Conservation (phyloP, 2,797 vertebrate species). For the Ceyx erithaca region DNA sequence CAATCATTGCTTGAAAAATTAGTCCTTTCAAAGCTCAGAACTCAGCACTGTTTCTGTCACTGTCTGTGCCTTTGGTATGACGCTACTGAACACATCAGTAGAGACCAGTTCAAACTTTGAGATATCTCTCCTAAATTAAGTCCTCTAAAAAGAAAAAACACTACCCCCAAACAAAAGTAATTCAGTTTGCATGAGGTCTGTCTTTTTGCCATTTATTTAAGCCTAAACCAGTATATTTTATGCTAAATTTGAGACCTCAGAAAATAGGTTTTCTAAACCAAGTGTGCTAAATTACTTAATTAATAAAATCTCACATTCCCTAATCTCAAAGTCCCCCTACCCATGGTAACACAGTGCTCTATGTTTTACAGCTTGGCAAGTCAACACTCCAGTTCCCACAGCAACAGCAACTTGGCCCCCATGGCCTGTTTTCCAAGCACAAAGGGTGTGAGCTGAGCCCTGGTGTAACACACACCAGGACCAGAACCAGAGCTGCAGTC, state of each 20-base stretch:
- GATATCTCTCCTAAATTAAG: neutral
- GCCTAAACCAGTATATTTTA: neutral
- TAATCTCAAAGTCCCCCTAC: neutral
- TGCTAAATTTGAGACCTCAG: neutral
- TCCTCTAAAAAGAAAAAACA: neutral
- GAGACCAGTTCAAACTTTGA: neutral
- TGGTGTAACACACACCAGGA: neutral
- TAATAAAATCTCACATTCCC: neutral
- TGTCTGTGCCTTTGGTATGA: neutral
- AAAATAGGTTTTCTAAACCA: neutral
- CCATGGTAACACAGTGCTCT: rapidly evolving
- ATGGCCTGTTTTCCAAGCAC: rapidly evolving
- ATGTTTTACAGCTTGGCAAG: neutral
- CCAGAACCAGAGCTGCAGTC: neutral
- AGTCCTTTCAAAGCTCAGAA: neutral
- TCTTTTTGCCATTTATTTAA: neutral
- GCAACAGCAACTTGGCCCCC: neutral
- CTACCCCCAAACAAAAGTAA: neutral
- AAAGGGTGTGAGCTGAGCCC: neutral
- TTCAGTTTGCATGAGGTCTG: neutral
- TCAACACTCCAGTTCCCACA: neutral
- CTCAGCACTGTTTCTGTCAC: neutral
- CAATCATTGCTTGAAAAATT: neutral
- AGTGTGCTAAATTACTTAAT: neutral
- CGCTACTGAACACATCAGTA: rapidly evolving